Evolutionary conservation across 2,113 vertebrate genomes (phyloP).

Genomic region (Orthonyx spaldingii): DNA sequence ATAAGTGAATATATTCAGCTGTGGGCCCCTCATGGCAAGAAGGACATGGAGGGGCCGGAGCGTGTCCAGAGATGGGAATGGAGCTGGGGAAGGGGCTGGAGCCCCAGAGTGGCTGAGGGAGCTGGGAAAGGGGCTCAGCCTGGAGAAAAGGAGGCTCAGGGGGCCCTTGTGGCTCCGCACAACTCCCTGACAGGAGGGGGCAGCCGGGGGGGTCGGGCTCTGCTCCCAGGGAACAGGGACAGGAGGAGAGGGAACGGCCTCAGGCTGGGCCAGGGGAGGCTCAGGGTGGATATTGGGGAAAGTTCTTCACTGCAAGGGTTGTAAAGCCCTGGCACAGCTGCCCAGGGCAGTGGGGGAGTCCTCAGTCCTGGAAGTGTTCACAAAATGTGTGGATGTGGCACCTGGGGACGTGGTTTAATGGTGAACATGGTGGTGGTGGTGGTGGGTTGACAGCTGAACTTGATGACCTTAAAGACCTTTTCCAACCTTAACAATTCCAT

Average conservation of each 20-base stretch:
- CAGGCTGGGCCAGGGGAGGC: background rate
- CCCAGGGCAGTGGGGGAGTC: background rate
- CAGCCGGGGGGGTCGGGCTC: rapidly evolving
- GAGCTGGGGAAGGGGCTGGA: background rate
- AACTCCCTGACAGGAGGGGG: background rate
- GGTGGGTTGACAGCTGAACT: background rate
- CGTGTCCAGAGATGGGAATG: rapidly evolving
- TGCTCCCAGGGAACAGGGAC: background rate
- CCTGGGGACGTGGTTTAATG: background rate
- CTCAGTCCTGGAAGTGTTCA: background rate
- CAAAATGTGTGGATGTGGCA: background rate
- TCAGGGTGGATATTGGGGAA: no score
- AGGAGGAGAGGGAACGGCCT: background rate
- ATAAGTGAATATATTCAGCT: background rate
- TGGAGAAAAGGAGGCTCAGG: background rate
- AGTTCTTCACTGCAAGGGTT: background rate
- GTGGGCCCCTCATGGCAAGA: background rate
- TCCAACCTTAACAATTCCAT: no score
- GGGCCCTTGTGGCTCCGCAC: background rate
- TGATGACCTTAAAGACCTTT: background rate
- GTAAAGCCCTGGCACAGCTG: background rate
- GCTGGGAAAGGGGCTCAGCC: background rate
- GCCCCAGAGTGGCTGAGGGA: background rate
- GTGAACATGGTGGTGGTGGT: background rate
- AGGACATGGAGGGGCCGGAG: background rate